Evolutionary conservation across 1,140 invertebrate species (phyloP).

Genomic region (Leptinotarsa lineolata): DNA sequence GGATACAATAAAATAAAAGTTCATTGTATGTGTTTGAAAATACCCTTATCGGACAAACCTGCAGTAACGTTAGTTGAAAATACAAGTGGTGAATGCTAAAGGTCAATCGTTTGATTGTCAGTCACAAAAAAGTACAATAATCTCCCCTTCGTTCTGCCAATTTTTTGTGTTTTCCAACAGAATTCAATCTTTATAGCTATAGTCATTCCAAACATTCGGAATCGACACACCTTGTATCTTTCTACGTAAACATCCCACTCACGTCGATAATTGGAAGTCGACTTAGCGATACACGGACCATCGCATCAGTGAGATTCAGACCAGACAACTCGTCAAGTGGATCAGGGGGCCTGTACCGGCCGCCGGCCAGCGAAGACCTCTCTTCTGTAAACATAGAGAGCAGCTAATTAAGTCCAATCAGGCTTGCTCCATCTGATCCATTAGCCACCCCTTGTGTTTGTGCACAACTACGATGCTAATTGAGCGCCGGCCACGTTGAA

Average conservation of each 20-base stretch:
- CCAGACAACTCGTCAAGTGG: conserved; percentile 4
- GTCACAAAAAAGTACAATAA: too few relatives aligned
- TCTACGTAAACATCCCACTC: not conserved
- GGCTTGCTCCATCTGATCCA: conserved; percentile 58
- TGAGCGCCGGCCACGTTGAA: conserved; percentile 45
- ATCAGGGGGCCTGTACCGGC: not conserved
- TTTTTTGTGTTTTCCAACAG: too few relatives aligned
- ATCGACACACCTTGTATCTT: too few relatives aligned
- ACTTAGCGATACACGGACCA: conserved; percentile 2
- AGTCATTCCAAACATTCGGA: too few relatives aligned
- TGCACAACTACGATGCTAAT: conserved; percentile 55
- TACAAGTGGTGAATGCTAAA: too few relatives aligned
- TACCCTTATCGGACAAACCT: too few relatives aligned
- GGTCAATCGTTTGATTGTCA: too few relatives aligned
- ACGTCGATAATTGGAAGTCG: conserved; percentile 18
- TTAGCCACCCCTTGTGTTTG: conserved; percentile 56
- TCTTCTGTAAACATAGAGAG: conserved; percentile 51
- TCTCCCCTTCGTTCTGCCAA: too few relatives aligned
- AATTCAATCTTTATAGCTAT: too few relatives aligned
- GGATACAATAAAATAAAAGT: too few relatives aligned
- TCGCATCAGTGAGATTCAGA: not conserved
- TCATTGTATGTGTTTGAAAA: too few relatives aligned
- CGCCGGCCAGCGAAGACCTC: conserved; percentile 28
- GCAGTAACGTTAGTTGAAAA: too few relatives aligned
- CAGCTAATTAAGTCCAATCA: conserved; percentile 63